Evolutionary conservation across 2,888 invertebrate genomes (phyloP), one percentile per base, ranked within the genome.

Genomic region (Drosophila mercatorum): DNA sequence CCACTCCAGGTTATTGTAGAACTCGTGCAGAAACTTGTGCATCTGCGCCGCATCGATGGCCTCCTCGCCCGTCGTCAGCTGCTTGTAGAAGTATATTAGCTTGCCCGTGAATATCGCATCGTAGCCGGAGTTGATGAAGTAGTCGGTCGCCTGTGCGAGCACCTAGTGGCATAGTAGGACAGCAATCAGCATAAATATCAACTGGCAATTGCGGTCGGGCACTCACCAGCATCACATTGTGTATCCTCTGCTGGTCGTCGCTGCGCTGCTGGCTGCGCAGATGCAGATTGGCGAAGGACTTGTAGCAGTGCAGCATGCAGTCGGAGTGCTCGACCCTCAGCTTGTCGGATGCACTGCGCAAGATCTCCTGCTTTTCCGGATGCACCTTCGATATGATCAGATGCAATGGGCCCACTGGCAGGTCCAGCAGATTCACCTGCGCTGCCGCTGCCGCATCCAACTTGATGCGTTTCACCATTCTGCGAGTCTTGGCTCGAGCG

Each of bases 101-200:
- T 81, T 73, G 8, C 86, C 84, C 22, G 88, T 81, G 72, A 92
- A 91, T 4, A 76, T 60, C 0, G 83, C 76, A 7, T 73, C 83
- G 68, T 80, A 91, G 0, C 91, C 92, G 0, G 83, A 81, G 12
- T 62, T 72, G 2, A 91, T 62, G 57, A 87, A 91, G 5, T 81
- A 78, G 58, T 86, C 82, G 0, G 89, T 87, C 14, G 89, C 82
- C 4, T 83, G 76, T 17, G 72, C 49, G 26, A 91, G 80, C 5
- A 84, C 84, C 89, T 72, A 22, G 3, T 31, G 17, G 7, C 2
- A n/a, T 2, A 36, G 1, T 2, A 36, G 1, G 10, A 53, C 1
- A 5, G 1, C 38, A 38, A 40, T 53, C 10, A 53, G 36, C 6
- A 34, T 5, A 46, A 5, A 1, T n/a, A 12, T 31, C 3, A 43